Base-by-base conservation (phyloP, 2,888 invertebrate species). In the Pollenia labialis region DNA sequence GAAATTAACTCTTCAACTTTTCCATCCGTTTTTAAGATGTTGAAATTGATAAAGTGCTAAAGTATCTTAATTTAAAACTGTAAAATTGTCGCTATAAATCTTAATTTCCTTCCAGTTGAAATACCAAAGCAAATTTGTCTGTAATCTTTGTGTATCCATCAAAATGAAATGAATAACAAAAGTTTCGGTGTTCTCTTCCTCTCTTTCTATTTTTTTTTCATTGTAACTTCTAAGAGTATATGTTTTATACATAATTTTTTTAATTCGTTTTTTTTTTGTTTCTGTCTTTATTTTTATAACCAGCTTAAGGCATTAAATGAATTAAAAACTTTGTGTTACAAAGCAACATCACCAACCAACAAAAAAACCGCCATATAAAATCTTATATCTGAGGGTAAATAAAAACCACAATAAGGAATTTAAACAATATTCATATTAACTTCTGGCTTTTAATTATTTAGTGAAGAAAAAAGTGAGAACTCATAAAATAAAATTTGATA, bases 51-150 rank as follows among this genome's bases (percentile, higher is more conserved):
- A 50, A 64, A 68, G 44, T 68, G 62, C 8, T 64, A 64, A 81
- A 81, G 58, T 66, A 68, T 82, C 64, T 82, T 69, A 68, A 85
- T 81, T 79, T 85, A 52, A 74, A 56, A 68, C 72, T 79, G 77
- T 60, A 50, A 85, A 77, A 71, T 82, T 82, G 77, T 82, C 82
- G 54, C 23, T 74, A 86, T 86, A 82, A 86, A 82, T 86, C 79
- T 86, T 80, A 82, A 86, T 86, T 86, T 86, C 32, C 69, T 68
- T 58, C n/a, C 42, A 23, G 7, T 16, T 54, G 48, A 4, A 56
- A 23, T 8, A 44, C 14, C 42, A 32, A 14, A 54, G 4, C 10
- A 32, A 82, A 75, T 64, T 79, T 82, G 79, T 71, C 58, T 44
- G 16, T 56, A 60, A 64, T 68, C 68, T 68, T 46, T 6, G 4